These are phyloP conservation scores for Salticus scenicus DNA, from an alignment of 2,888 invertebrate genomes.

Conservation along the genomic window DNA sequence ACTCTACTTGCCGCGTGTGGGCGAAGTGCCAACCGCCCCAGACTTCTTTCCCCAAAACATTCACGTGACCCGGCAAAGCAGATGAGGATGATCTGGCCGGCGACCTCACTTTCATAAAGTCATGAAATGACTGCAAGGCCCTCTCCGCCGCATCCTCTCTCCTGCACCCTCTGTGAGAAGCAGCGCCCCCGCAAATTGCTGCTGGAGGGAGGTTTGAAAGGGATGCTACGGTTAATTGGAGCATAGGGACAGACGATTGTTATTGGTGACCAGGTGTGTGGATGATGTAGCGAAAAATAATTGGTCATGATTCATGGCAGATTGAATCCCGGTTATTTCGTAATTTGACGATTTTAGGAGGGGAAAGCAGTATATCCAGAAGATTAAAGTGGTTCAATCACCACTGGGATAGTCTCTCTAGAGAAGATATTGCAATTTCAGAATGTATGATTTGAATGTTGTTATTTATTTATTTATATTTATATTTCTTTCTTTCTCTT, in stretches of 20 bases:
- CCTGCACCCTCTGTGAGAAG: no score
- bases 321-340: neutral
- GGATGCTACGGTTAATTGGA: neutral
- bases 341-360: neutral
- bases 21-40: conserved; percentile 7
- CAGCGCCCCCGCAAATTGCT: no score
- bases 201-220: neutral
- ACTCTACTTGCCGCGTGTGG: conserved; percentile 26
- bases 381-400: no score
- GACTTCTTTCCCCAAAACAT: neutral
- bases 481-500: no score
- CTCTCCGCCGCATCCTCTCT: neutral
- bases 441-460: no score
- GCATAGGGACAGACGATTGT: neutral
- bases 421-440: no score
- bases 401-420: no score
- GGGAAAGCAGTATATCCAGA: neutral
- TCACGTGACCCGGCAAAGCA: neutral
- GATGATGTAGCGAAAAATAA: conserved; percentile 8
- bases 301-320: conserved; percentile 1
- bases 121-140: neutral
- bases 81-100: neutral
- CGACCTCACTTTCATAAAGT: neutral
- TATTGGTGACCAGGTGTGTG: neutral
- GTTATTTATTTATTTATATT: no score